Evolutionary conservation across 2,113 vertebrate species (phyloP), one percentile per base, ranked within the genome.

Genomic region (Dunckerocampus dactyliophorus): DNA sequence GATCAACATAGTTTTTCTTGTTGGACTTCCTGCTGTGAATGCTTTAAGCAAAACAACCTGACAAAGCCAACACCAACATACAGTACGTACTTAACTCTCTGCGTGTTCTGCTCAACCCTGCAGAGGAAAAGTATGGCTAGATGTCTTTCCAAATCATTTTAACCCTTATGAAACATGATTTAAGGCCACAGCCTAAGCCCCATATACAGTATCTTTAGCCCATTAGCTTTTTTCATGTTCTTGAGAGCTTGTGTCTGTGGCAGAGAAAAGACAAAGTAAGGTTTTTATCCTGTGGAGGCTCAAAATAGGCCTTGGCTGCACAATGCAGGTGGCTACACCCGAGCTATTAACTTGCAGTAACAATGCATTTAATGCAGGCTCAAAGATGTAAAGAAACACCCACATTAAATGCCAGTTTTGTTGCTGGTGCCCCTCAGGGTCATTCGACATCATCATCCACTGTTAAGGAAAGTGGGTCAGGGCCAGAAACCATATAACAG

Each of bases 401-500:
- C 11, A 59, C 10, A 56, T 8, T 37, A 9, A 8, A 21, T 17
- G 52, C 59, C 45, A 17, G 6, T 42, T 55, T 73, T 52, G 48
- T 56, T 75, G 67, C 37, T 15, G 24, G 34, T 71, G 46, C 47
- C 68, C 52, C 24, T 48, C 63, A 65, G 46, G 42, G n/a, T 82
- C 51, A 78, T 42, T 1, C 9, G 61, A 34, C 71, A 75, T 81
- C 64, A 54, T 86, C 73, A 82, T 19, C 48, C 20, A 72, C 42
- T 56, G 61, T 60, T 34, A 22, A 63, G 45, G 46, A 80, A 87
- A 81, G 67, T 87, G 82, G 85, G 83, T 84, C 87, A 88, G 76
- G 47, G 80, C 77, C 79, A 80, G 80, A 75, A 79, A 74, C 49
- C 59, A 67, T 63, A 60, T 11, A 68, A 71, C 53, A 72, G 71